Evolutionary conservation across 2,113 vertebrate genomes (phyloP).

Genomic region (Halcyon malimbica): DNA sequence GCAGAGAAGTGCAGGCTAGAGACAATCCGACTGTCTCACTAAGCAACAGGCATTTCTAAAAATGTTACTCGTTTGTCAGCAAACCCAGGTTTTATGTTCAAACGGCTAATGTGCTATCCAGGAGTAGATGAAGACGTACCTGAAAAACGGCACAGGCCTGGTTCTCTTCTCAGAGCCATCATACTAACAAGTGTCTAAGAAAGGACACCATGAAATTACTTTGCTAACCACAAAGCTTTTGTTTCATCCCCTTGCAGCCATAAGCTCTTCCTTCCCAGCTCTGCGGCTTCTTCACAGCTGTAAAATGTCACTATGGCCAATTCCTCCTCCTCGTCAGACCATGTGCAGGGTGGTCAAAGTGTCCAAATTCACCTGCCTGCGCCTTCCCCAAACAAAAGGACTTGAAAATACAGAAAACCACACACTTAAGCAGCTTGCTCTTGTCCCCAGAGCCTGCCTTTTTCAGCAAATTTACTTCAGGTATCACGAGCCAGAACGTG

Average conservation of each 20-base stretch:
- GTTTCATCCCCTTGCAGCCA: background rate
- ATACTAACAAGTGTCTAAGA: background rate
- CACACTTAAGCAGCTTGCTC: background rate
- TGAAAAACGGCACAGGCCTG: background rate
- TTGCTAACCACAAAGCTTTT: background rate
- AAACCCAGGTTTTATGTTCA: background rate
- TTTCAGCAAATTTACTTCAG: background rate
- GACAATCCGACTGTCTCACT: background rate
- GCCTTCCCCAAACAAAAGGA: background rate
- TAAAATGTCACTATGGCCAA: background rate
- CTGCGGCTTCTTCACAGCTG: background rate
- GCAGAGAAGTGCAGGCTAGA: background rate
- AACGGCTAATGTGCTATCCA: background rate
- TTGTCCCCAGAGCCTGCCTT: background rate
- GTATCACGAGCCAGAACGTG: background rate
- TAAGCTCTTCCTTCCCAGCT: background rate
- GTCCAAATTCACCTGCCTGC: background rate
- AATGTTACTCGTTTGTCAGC: background rate
- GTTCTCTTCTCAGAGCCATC: background rate
- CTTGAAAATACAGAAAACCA: background rate
- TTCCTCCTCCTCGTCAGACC: background rate
- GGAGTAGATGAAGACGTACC: background rate
- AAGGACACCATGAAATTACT: background rate
- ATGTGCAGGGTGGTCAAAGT: accelerated
- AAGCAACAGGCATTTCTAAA: background rate